Base-by-base conservation (phyloP, 2,888 invertebrate genomes). In the Pandemis cinnamomeana region DNA sequence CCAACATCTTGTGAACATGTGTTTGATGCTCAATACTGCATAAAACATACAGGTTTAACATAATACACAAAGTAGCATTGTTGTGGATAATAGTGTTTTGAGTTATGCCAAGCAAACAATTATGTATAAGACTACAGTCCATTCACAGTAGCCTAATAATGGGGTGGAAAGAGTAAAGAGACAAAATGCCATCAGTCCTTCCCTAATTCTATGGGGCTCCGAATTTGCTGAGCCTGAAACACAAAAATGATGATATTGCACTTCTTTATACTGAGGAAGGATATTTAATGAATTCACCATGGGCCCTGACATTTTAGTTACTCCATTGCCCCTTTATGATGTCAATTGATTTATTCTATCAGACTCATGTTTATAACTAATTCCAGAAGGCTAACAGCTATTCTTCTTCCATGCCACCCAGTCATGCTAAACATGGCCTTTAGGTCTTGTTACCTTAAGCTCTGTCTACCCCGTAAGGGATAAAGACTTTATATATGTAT, bases 1-100 rank as follows among this genome's bases (percentile, higher is more conserved):
- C 95, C 97, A 3, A 88, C 91, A 81, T 95, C 95, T 84, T 97
- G 97, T 91, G 95, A 95, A 82, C 95, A 96, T 88, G 96, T 98
- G 71, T 96, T 96, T 87, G 96, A 96, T 86, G 97, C 98, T 67
- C 95, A 95, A 81, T 98, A 96, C 93, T 98, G 98, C 93, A 95
- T 98, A 82, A 98, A 98, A 95, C 95, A 96, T 67, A 96, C 96
- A 82, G 97, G 95, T 91, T 82, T 79, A 13, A 51, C 41, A 27
- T 51, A 13, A n/a, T 15, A n/a, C 36, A 41, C 10, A 82, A 72
- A 77, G 61, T 75, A 13, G 8, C n/a, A 13, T 44, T 53, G 60
- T 55, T 61, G 27, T 36, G 27, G 3, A 13, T 71, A 48, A 48
- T 67, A 42, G 36, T 27, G 44, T 20, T 42, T 20, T 67, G 42